Percentiles rank a stretch among this genome's conserved stretches.
Conservation (phyloP, 2,113 vertebrate genomes). For the Archocentrus centrarchus region DNA sequence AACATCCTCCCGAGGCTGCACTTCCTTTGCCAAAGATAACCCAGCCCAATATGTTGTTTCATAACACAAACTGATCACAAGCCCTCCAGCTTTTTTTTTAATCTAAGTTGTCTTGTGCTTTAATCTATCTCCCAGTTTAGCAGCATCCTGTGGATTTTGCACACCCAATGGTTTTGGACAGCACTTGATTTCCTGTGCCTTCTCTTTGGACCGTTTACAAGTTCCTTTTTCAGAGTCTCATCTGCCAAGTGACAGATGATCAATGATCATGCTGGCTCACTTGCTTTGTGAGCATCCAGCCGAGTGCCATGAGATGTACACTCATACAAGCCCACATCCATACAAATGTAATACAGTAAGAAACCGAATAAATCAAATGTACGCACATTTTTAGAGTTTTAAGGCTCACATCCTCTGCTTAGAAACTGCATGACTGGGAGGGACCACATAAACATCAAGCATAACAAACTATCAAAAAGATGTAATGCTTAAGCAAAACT, state of each 20-base stretch:
- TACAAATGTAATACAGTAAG: background rate
- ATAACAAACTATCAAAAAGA: background rate
- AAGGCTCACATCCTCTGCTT: background rate
- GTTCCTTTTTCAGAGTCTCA: constrained; percentile 38
- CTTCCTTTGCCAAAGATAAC: constrained; percentile 71
- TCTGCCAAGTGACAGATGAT: constrained; percentile 70
- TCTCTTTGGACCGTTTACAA: constrained; percentile 47
- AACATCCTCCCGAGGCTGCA: constrained; percentile 28
- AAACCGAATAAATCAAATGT: background rate
- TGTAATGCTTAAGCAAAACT: background rate
- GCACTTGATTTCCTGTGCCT: constrained; percentile 61
- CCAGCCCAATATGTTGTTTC: constrained; percentile 44
- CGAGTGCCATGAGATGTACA: constrained; percentile 52
- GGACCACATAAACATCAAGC: background rate
- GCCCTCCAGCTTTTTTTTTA: constrained; percentile 18
- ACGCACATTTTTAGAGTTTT: background rate
- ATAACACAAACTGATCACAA: constrained; percentile 55
- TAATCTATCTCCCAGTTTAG: constrained; percentile 26
- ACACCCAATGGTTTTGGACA: constrained; percentile 54
- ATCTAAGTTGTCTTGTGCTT: constrained; percentile 26
- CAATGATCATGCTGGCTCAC: constrained; percentile 51
- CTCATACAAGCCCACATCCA: constrained; percentile 16
- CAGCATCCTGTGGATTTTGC: constrained; percentile 51
- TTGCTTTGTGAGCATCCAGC: constrained; percentile 37
- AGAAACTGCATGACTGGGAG: background rate